Evolutionary conservation across 2,888 invertebrate species (phyloP).

Genomic region (Acanthosepion pharaonis): DNA sequence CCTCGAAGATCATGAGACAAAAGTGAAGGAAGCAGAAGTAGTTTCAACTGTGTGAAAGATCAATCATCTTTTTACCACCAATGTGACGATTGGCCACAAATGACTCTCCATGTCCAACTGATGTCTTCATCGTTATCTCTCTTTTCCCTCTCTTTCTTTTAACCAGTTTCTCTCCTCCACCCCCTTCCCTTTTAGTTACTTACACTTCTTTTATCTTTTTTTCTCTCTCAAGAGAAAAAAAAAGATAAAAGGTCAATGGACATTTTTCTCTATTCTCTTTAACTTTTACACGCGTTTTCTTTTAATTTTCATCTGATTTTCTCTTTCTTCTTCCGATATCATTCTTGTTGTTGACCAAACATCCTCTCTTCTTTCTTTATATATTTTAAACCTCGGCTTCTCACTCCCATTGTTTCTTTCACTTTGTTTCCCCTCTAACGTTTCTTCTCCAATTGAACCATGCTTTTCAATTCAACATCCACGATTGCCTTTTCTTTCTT

Average conservation of each 20-base stretch:
- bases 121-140: not conserved
- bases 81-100: constrained; percentile 33
- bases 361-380: too few relatives aligned
- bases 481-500: too few relatives aligned
- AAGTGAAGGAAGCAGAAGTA: not conserved
- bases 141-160: not conserved
- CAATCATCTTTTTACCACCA: not conserved
- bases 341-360: not conserved
- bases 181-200: not conserved
- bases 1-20: not conserved
- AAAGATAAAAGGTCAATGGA: too few relatives aligned
- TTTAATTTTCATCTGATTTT: not conserved
- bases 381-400: too few relatives aligned
- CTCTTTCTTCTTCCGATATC: not conserved
- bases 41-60: not conserved
- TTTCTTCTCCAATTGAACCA: too few relatives aligned
- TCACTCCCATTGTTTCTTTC: too few relatives aligned
- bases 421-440: too few relatives aligned
- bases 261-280: not conserved
- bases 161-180: not conserved
- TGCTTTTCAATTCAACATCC: too few relatives aligned
- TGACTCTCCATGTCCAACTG: not conserved
- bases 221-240: too few relatives aligned
- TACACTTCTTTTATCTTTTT: not conserved
- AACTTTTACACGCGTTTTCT: not conserved